Base-by-base conservation (phyloP, 2,888 invertebrate species). In the Ornithoptera alexandrae region DNA sequence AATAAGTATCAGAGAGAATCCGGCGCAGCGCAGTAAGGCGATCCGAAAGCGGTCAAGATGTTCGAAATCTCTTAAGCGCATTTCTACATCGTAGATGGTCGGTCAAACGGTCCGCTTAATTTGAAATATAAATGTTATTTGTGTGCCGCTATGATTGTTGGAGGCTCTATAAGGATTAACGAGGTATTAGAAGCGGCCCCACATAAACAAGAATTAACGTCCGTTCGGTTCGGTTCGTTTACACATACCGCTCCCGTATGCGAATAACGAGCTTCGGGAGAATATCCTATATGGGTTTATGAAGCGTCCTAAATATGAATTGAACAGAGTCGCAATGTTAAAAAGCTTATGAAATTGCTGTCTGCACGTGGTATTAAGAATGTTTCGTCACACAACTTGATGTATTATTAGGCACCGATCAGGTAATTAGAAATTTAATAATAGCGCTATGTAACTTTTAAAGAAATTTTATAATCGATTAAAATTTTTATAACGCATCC, bases 171-270 rank as follows among this genome's bases (percentile, higher is more conserved):
- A 85, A 82, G 84, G 83, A 81, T 81, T 80, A 81, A 81, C 78
- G 80, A 84, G 80, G 84, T 81, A 79, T 81, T 77, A 81, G 81
- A 80, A 83, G 79, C 85, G 84, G 83, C 81, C 82, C 74, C 83
- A 87, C 90, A 89, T 92, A 92, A 92, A 92, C 87, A 86, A 90
- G 92, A 89, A 91, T 92, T 90, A 92, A 87, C 87, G 87, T 88
- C 89, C 84, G 82, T 86, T 84, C 82, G 80, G 85, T 83, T 86
- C 83, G 83, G 84, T 86, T 89, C 90, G 91, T 90, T 90, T 90
- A 90, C 92, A 91, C 89, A 89, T 87, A 87, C 89, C 88, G 87
- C 87, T 85, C 85, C 85, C 80, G 85, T 83, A 83, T 78, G 82
- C 83, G 78, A 84, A 83, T 90, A 90, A 90, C 89, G 87, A 90